phyloP scores from a whole-genome alignment of 1,140 invertebrate genomes.

The Phocides pigmalion region DNA sequence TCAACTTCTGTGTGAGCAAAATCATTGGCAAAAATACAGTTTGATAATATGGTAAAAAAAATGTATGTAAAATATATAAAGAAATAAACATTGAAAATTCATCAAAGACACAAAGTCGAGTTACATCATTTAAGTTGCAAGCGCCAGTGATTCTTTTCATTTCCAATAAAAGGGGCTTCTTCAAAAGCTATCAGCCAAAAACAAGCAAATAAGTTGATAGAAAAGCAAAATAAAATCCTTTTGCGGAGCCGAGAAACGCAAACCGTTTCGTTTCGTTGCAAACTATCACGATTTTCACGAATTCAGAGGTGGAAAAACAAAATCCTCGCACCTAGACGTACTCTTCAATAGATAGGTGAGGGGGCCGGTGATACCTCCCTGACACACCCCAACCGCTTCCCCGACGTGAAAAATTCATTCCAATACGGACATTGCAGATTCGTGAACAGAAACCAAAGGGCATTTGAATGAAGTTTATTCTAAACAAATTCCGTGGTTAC shows the following conservation, averaged over 20 bases:
- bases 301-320: conserved; percentile 34
- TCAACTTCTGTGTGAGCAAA: too few species aligned
- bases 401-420: conserved; percentile 34
- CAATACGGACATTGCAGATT: conserved; percentile 32
- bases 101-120: conserved; percentile 14
- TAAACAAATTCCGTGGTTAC: conserved; percentile 34
- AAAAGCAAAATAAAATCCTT: conserved; percentile 28
- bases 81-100: background rate
- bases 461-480: conserved; percentile 31
- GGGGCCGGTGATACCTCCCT: conserved; percentile 19
- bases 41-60: too few species aligned
- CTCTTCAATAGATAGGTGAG: conserved; percentile 22
- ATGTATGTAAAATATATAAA: background rate
- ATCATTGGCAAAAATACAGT: too few species aligned
- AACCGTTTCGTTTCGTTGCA: conserved; percentile 33
- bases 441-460: conserved; percentile 35
- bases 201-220: conserved; percentile 30
- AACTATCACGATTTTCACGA: conserved; percentile 34
- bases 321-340: conserved; percentile 28
- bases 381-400: conserved; percentile 17
- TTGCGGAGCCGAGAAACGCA: conserved; percentile 30
- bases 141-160: conserved; percentile 8
- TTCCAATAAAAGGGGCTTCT: conserved; percentile 19
- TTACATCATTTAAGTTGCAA: conserved; percentile 20
- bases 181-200: conserved; percentile 19